Percentiles rank a stretch among this genome's conserved stretches.
Evolutionary conservation across 2,797 vertebrate genomes (phyloP).

Genomic region (Nyctalus aviator): DNA sequence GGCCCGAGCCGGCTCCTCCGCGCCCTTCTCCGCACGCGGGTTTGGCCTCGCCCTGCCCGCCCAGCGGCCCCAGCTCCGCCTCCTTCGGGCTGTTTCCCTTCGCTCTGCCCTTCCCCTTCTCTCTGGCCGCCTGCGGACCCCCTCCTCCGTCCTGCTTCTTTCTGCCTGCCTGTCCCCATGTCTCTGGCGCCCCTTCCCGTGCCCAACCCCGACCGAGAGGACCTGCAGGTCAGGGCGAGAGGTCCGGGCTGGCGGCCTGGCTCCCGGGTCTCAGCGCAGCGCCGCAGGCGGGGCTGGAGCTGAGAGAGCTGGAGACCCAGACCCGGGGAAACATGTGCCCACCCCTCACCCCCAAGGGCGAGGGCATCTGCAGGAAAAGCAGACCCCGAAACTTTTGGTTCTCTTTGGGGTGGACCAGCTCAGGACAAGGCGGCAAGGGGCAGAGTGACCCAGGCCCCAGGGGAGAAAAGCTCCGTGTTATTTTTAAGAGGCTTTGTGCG

Average conservation of each 20-base stretch:
- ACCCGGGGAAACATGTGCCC: fast-evolving
- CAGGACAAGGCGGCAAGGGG: not conserved
- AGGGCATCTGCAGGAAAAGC: not conserved
- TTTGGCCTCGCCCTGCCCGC: not conserved
- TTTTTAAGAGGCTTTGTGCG: not conserved
- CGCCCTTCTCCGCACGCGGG: slow-evolving; percentile 52
- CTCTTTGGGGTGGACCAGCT: not conserved
- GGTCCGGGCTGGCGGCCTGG: not conserved
- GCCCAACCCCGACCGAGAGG: not conserved
- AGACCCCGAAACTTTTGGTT: not conserved
- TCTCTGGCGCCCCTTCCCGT: not conserved
- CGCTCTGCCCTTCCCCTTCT: not conserved
- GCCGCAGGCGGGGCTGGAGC: not conserved
- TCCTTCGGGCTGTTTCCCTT: not conserved
- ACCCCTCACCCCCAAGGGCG: not conserved
- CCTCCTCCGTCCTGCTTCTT: slow-evolving; percentile 24
- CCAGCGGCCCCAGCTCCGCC: not conserved
- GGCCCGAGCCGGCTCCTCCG: not conserved
- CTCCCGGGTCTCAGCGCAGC: fast-evolving
- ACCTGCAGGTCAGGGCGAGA: not conserved
- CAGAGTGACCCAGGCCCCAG: not conserved
- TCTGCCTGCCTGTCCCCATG: not conserved
- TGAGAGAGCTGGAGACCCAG: not conserved
- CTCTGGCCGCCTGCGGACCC: not conserved
- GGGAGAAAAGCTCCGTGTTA: not conserved